Evolutionary conservation across 2,888 invertebrate genomes (phyloP), one percentile per base, ranked within the genome.

Genomic region (Uloborus plumipes): DNA sequence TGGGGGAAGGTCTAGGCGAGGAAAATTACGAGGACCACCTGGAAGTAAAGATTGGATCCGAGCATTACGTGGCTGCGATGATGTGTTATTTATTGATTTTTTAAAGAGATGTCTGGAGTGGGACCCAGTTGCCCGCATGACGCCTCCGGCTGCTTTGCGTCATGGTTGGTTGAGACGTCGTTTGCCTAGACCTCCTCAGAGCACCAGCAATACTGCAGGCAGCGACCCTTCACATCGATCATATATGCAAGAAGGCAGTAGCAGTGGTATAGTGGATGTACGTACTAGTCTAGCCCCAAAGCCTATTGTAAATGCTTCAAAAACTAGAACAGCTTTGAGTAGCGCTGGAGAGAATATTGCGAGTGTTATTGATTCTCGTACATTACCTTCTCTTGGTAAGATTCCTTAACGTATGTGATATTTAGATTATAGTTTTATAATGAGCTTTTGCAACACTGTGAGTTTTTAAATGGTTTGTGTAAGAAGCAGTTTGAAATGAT

Each of bases 51-150:
- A 95, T 87, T 92, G 98, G 87, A 93, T 94, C 86, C 93, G 94
- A 74, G 97, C 97, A 1, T 91, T 98, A 72, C 90, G 90, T 85
- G 89, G 89, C 75, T 89, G 91, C 87, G 96, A 97, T 88, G 99
- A 99, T 91, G 94, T 95, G 65, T 91, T 96, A 86, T 99, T 99
- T 90, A 92, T 98, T 86, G 98, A 99, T 91, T 99, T 99, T 90
- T 94, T 99, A 89, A 93, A 94, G 88, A 92, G 95, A 87, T 99
- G 99, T 90, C 92, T 99, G 86, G 97, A 98, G 88, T 99, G 99
- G 99, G 98, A 99, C 90, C 98, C 99, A 0, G 94, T 95, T 86
- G 92, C 93, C 87, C 92, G 99, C 73, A 93, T 99, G 91, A 97
- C 96, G 51, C 98, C 99, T 0, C 92, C 93, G 84, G 93, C 94